Conservation (phyloP, 1,140 invertebrate species). For the Liolophura sinensis region DNA sequence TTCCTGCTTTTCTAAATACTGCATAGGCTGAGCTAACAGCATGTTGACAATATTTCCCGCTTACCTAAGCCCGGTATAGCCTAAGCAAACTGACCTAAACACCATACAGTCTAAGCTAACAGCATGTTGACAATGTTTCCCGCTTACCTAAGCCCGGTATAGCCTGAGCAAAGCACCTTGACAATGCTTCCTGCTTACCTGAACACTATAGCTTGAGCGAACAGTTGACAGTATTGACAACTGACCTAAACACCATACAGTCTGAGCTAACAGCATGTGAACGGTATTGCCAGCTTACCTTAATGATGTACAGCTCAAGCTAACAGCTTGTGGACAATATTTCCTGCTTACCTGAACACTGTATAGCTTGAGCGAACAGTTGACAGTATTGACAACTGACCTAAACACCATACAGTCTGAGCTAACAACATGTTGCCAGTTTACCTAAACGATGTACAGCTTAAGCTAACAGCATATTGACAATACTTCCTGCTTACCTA, state of each 20-base stretch:
- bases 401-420: not conserved
- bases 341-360: not conserved
- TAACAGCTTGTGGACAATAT: not conserved
- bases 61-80: constrained; percentile 12
- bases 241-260: constrained; percentile 6
- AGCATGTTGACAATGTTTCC: constrained; percentile 14
- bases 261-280: not conserved
- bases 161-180: not conserved
- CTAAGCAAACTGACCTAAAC: constrained; percentile 13
- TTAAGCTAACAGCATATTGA: not conserved
- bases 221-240: not conserved
- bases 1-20: not conserved
- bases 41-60: not conserved
- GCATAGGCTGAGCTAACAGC: not conserved
- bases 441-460: constrained; percentile 13
- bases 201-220: not conserved
- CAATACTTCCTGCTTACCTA: constrained; percentile 11
- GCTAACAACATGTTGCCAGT: not conserved
- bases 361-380: no score
- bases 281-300: not conserved
- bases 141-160: constrained; percentile 5
- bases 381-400: not conserved
- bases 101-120: constrained; percentile 10
- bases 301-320: not conserved
- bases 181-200: not conserved